Evolutionary conservation across 2,797 vertebrate genomes (phyloP), one percentile per base, ranked within the genome.

Genomic region (Parotocinclus haroldoi): DNA sequence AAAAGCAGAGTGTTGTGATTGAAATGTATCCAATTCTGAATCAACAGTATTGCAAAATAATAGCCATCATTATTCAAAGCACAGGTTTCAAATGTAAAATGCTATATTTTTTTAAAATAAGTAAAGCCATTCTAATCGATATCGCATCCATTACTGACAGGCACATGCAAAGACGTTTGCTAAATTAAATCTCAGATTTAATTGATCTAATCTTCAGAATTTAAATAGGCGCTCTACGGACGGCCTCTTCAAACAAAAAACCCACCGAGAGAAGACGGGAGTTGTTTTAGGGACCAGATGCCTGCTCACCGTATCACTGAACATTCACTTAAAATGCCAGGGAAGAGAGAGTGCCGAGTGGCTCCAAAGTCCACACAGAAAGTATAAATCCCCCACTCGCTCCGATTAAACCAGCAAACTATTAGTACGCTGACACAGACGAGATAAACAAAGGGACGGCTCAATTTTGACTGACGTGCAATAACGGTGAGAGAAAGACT

Each of bases 141-240:
- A 75, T 60, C 57, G 10, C 16, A 49, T 68, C 63, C 27, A 64
- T 69, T 62, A 61, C 54, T 52, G 60, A 71, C 17, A 64, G 42
- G 40, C 37, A 27, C 53, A 51, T 63, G 50, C 40, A 69, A 49
- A 27, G 40, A 62, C 16, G 53, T 60, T 45, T 39, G 13, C 17
- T 13, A 63, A 69, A 72, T 70, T 40, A 62, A 67, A 76, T 70
- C 46, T 62, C 44, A 60, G 27, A 76, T 62, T 13, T 62, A 63
- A 73, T 68, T 62, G 36, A n/a, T n/a, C n/a, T n/a, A n/a, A n/a
- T n/a, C n/a, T n/a, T n/a, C n/a, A n/a, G n/a, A 68, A 66, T 69
- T 66, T 38, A 40, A 58, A 65, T 65, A 40, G 16, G 12, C 11
- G 49, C 63, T 46, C 49, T 63, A 73, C 64, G 76, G 66, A 71